Conservation (phyloP, 2,113 vertebrate genomes). For the Clarias magur region DNA sequence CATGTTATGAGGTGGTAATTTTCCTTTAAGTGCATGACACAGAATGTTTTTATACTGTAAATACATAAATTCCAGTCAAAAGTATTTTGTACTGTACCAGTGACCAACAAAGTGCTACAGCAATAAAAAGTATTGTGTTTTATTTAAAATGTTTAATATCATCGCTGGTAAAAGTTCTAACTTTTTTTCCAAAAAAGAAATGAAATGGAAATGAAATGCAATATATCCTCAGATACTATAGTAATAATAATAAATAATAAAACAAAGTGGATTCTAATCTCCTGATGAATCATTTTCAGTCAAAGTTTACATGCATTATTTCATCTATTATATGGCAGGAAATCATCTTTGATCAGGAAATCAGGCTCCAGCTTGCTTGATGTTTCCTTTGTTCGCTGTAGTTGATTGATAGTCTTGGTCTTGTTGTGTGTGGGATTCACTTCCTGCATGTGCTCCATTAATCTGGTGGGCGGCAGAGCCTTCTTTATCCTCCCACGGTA, state of each 20-base stretch:
- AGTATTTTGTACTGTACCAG: not conserved
- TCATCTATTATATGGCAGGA: not conserved
- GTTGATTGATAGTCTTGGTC: conserved; percentile 22
- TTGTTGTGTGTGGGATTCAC: conserved; percentile 25
- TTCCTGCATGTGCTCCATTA: conserved; percentile 59
- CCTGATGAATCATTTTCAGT: not conserved
- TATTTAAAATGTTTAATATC: not conserved
- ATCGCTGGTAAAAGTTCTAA: not conserved
- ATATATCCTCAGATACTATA: not conserved
- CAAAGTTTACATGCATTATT: not conserved
- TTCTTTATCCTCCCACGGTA: conserved; percentile 48
- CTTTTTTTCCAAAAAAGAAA: not conserved
- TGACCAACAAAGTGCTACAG: not conserved
- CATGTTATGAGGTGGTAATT: not conserved
- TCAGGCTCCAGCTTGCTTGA: conserved; percentile 19
- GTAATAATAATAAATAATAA: not conserved
- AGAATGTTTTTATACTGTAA: not conserved
- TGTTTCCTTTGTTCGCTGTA: conserved; percentile 11
- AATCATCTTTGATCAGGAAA: not conserved
- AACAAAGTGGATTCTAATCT: not conserved
- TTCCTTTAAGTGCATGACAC: not conserved
- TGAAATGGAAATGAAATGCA: not conserved
- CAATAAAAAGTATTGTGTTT: not conserved
- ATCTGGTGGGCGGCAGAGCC: conserved; percentile 68
- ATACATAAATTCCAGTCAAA: not conserved